Evolutionary conservation across 1,140 invertebrate genomes (phyloP).

Genomic region (Schlechtendalia chinensis): DNA sequence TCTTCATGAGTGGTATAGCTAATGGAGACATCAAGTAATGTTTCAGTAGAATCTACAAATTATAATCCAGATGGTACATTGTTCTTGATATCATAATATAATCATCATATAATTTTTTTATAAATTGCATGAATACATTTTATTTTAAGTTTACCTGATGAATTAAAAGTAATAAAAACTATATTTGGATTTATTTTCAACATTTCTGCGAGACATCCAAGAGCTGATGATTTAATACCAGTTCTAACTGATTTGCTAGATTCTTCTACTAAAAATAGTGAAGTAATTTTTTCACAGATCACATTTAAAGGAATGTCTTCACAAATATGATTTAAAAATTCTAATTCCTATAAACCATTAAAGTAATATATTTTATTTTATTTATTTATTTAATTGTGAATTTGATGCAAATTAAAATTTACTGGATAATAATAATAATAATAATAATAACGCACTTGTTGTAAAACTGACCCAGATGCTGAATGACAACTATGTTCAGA

Average conservation of each 20-base stretch:
- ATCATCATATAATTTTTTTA: background rate
- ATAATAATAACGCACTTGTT: slow-evolving; percentile 37
- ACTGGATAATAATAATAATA: background rate
- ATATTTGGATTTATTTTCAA: slow-evolving; percentile 59
- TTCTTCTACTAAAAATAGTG: slow-evolving; percentile 29
- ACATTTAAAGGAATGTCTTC: slow-evolving; percentile 52
- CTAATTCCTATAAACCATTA: slow-evolving; percentile 53
- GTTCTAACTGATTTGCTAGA: slow-evolving; percentile 26
- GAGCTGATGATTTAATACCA: slow-evolving; percentile 43
- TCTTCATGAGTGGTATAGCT: slow-evolving; percentile 29
- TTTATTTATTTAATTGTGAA: background rate
- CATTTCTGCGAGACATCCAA: slow-evolving; percentile 60
- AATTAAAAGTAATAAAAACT: slow-evolving; percentile 22
- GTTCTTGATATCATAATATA: background rate
- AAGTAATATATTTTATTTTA: slow-evolving; percentile 43
- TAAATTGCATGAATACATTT: too few species aligned
- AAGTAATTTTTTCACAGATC: slow-evolving; percentile 50
- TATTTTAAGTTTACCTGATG: background rate
- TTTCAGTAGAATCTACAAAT: slow-evolving; percentile 3
- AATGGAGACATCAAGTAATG: slow-evolving; percentile 14
- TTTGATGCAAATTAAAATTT: slow-evolving; percentile 1
- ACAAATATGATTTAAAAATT: slow-evolving; percentile 37
- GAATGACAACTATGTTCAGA: slow-evolving; percentile 50
- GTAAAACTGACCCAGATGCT: slow-evolving; percentile 50
- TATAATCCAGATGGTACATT: background rate